Evolutionary conservation across 2,797 vertebrate genomes (phyloP), one percentile per base, ranked within the genome.

Genomic region (Gambusia yucatana): DNA sequence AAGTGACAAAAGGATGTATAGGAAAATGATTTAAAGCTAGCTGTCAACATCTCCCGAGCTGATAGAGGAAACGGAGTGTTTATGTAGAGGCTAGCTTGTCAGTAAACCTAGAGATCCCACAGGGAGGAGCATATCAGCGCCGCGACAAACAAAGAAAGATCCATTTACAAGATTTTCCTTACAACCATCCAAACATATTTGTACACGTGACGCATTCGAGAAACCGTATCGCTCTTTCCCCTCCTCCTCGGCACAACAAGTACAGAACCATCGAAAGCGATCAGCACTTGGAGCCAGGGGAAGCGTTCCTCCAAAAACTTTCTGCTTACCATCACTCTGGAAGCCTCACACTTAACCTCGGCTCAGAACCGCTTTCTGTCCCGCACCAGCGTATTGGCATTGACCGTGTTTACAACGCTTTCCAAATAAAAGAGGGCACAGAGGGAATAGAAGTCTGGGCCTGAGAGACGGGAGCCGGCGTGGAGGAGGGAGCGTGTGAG

Each of bases 61-160:
- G 94, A 94, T 83, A 87, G 91, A 91, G 93, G 93, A 95, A 94
- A 88, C 89, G 9, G 80, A 17, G 73, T 95, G 93, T 95, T 95
- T 93, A 93, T 73, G 82, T 77, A 91, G 79, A 85, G 83, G 81
- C 84, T 70, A 80, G 82, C 84, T 91, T 89, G 91, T 93, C 87
- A 86, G 91, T 92, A 93, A 94, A 92, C 91, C 77, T 28, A 85
- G 86, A 83, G 80, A 87, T 88, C 87, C 93, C 87, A 17, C 44
- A 57, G 92, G 93, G 91, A 88, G 79, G 6, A 76, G 83, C 83
- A 89, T 86, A 93, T 91, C 91, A 87, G 82, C 41, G 63, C 90
- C 30, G 73, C 81, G 6, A 69, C 48, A 72, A 90, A 86, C 90
- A 92, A 92, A 90, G 92, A 93, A 93, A 86, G 90, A 90, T 94